Base-by-base conservation (phyloP, 2,113 vertebrate genomes). In the Vidua macroura region DNA sequence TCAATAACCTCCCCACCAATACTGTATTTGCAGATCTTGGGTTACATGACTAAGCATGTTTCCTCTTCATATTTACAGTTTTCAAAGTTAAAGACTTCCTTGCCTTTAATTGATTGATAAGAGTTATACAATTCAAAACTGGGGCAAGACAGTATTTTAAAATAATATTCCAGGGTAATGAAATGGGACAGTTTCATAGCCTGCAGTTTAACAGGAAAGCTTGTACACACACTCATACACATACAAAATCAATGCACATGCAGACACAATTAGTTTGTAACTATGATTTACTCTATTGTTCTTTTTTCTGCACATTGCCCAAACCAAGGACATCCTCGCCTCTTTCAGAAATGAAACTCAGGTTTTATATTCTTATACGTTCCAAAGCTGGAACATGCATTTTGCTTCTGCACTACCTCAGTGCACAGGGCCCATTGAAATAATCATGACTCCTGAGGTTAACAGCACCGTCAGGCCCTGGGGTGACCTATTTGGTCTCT, bases 401-500 rank as follows among this genome's bases (percentile, higher is more conserved):
- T 79, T 25, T 55, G 6, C 17, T 79, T 72, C 66, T 51, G 20
- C 7, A 24, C 7, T 25, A 11, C 7, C 15, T 51, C 15, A 27
- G 27, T 48, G 70, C 16, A 10, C 33, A 72, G 22, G 27, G 15
- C 23, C 30, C 69, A 4, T 2, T 39, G 83, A 86, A 88, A 73
- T 39, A 69, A 77, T 7, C 0, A 1, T 11, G 24, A 62, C 5
- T 52, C 9, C 64, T 51, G n/a, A 78, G 59, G 43, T 66, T 69
- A 83, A 13, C 15, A 68, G 9, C 20, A 31, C 9, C 35, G 43
- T 72, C 25, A 63, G 44, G 23, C 44, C 49, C 27, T 6, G 11
- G 27, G 15, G 9, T 53, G 35, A 79, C 12, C 12, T 39, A 15
- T 76, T 72, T 0, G 0, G 6, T 27, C 3, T 5, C 23, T 72